Evolutionary conservation across 2,888 invertebrate genomes (phyloP).

Genomic region (Tinea semifulvella): DNA sequence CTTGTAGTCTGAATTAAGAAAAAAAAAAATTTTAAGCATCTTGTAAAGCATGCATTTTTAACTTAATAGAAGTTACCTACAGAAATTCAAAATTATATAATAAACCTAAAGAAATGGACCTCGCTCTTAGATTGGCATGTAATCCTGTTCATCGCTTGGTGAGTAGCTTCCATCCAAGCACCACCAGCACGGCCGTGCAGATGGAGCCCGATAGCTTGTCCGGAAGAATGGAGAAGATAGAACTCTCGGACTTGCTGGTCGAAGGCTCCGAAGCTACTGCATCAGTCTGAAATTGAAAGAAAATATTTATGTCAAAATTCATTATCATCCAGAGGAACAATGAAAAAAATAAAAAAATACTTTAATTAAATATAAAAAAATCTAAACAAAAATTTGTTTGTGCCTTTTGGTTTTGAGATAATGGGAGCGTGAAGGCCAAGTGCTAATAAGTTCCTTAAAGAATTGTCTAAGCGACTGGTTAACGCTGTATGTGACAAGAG

Average conservation of each 20-base stretch:
- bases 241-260: conserved; percentile 36
- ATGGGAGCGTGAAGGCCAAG: too few relatives aligned
- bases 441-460: too few relatives aligned
- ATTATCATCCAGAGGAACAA: not conserved
- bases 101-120: too few relatives aligned
- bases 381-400: too few relatives aligned
- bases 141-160: conserved; percentile 60
- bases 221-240: conserved; percentile 65
- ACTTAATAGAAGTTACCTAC: too few relatives aligned
- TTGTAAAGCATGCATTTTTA: too few relatives aligned
- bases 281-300: conserved; percentile 43
- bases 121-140: conserved; percentile 3
- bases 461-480: too few relatives aligned
- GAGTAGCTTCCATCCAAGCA: conserved; percentile 71
- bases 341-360: conserved; percentile 22
- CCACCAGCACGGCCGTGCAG: conserved; percentile 70
- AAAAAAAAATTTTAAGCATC: too few relatives aligned
- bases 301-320: conserved; percentile 11
- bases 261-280: conserved; percentile 16
- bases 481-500: too few relatives aligned
- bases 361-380: conserved; percentile 1
- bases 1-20: too few relatives aligned
- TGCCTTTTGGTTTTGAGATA: too few relatives aligned
- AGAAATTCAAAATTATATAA: too few relatives aligned
- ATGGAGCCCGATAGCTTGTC: conserved; percentile 64